A percentile compares a stretch with the other conserved stretches of the same genome.
These are phyloP conservation scores for Callospermophilus lateralis DNA, from an alignment of 2,113 vertebrate species.

Conservation along the genomic window DNA sequence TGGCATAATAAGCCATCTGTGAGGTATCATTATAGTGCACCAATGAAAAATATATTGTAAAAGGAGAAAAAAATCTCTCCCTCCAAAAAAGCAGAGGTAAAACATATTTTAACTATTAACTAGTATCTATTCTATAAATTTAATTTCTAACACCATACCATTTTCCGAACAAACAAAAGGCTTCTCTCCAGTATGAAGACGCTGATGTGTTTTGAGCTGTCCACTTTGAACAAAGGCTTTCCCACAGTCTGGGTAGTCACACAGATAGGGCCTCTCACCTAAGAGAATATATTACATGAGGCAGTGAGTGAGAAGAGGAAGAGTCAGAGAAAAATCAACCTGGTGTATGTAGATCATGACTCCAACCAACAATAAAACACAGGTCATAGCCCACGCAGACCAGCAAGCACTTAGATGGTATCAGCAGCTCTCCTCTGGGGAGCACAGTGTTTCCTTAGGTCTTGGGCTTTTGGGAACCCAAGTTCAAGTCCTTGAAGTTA, in stretches of 20 bases:
- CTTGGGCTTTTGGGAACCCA: background rate
- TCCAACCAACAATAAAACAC: background rate
- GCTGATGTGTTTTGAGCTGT: constrained; percentile 98
- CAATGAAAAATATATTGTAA: too few relatives aligned
- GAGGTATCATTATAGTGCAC: too few relatives aligned
- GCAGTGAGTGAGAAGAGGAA: background rate
- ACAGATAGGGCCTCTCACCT: constrained; percentile 98
- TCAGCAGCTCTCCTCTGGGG: background rate
- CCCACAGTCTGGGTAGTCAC: constrained; percentile 97
- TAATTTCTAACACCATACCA: constrained; percentile 86
- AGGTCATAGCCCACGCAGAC: background rate
- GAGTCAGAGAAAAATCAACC: background rate
- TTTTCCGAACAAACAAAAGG: constrained; percentile 99
- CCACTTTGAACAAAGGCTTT: constrained; percentile 99
- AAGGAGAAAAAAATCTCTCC: background rate
- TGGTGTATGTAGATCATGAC: background rate
- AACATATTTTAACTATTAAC: constrained; percentile 41
- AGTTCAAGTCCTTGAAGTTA: background rate
- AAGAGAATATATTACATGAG: constrained; percentile 34
- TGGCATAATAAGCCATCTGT: too few relatives aligned
- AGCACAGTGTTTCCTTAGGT: background rate
- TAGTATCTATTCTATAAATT: constrained; percentile 14
- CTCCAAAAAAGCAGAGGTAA: constrained; percentile 42
- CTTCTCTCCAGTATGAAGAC: constrained; percentile 98
- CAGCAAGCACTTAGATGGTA: background rate